Conservation (phyloP, 2,888 invertebrate species). For the Epinotia ramella region DNA sequence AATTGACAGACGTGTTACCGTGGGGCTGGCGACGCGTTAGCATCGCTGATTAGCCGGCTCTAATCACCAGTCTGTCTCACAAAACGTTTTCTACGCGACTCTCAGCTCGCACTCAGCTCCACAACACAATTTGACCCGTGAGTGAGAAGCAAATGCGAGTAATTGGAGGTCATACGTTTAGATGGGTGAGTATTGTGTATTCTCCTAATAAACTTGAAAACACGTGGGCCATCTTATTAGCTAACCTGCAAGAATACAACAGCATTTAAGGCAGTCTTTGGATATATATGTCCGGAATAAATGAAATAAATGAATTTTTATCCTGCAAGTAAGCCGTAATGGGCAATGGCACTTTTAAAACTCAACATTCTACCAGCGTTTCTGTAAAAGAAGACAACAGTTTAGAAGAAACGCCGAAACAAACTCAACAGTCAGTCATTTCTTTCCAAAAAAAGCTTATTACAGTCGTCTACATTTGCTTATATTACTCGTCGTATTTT, state of each 20-base stretch:
- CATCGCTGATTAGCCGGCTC: constrained; percentile 12
- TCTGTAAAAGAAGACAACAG: no score
- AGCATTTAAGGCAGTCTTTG: no score
- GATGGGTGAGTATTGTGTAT: neutral
- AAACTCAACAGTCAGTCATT: no score
- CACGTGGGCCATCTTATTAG: neutral
- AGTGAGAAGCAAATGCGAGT: neutral
- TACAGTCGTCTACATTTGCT: no score
- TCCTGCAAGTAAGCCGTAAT: no score
- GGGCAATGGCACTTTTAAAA: no score
- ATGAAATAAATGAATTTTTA: no score
- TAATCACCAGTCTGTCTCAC: neutral
- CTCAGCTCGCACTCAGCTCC: neutral
- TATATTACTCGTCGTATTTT: no score
- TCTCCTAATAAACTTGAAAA: constrained; percentile 1
- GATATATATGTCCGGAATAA: no score
- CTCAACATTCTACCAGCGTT: no score
- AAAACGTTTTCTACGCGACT: neutral
- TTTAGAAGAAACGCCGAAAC: no score
- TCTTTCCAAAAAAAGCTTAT: no score
- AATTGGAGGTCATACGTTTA: neutral
- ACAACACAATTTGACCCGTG: neutral
- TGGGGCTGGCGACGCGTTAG: constrained; percentile 1
- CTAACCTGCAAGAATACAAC: neutral
- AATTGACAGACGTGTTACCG: constrained; percentile 15